These are phyloP conservation scores for Conchocele bisecta DNA, from an alignment of 2,888 invertebrate genomes.

Conservation along the genomic window DNA sequence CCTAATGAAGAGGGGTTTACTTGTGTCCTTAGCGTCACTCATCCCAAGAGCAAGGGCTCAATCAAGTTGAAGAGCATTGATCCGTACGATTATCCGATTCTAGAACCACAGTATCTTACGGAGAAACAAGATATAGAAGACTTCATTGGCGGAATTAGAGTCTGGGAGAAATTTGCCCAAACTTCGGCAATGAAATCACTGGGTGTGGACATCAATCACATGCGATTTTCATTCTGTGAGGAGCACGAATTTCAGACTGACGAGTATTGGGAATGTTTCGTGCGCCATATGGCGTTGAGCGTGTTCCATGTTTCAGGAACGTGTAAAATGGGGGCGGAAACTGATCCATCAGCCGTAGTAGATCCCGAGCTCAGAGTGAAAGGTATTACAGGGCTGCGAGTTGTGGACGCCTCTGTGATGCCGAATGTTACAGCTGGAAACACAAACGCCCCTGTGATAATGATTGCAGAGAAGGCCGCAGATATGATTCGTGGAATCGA, in stretches of 20 bases:
- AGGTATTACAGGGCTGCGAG: conserved; percentile 38
- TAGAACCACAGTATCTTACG: conserved; percentile 94
- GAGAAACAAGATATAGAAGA: conserved; percentile 66
- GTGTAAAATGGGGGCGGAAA: conserved; percentile 87
- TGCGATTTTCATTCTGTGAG: background rate
- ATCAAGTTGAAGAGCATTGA: conserved; percentile 90
- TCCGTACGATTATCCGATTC: conserved; percentile 90
- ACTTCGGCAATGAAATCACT: conserved; percentile 2
- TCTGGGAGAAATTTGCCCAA: conserved; percentile 1
- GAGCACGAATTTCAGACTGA: conserved; percentile 1
- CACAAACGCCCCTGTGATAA: conserved; percentile 36
- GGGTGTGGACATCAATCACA: background rate
- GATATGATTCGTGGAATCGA: conserved; percentile 28
- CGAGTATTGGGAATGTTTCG: conserved; percentile 32
- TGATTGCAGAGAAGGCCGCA: conserved; percentile 44
- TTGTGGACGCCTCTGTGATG: conserved; percentile 40
- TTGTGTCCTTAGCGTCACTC: conserved; percentile 19
- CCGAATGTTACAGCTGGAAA: conserved; percentile 36
- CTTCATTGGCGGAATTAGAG: conserved; percentile 17
- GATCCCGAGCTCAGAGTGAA: conserved; percentile 84
- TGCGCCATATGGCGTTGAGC: conserved; percentile 30
- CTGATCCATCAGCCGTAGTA: conserved; percentile 85
- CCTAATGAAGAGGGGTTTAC: conserved; percentile 70
- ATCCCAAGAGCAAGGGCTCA: conserved; percentile 90
- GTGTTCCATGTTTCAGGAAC: conserved; percentile 88